Evolutionary conservation across 1,140 invertebrate species (phyloP), one percentile per base, ranked within the genome.

Genomic region (Maniola jurtina): DNA sequence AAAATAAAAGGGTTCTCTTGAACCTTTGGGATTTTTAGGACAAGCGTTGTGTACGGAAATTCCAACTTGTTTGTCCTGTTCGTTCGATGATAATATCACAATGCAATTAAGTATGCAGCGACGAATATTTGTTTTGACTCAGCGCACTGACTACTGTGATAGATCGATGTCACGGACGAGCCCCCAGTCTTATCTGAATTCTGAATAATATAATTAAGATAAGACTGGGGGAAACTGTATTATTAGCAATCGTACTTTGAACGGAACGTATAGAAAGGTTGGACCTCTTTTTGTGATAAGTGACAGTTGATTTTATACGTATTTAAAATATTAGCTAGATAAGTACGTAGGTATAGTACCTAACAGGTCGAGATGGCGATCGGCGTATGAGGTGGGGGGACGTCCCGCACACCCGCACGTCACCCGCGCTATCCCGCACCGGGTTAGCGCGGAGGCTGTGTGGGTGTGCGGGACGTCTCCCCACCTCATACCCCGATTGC

Each of bases 151-250:
- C 38, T 38, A 7, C 38, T 55, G 56, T 71, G 72, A 80, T 78
- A 73, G 73, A 82, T 77, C 75, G 75, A 81, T 82, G 84, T 88
- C 86, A 88, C 67, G 86, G 86, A 83, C 86, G 84, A 88, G 86
- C 86, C 85, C 84, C 83, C 80, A 50, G n/a, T 57, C 35, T 84
- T 84, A 86, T 86, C 80, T 68, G 48, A 66, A 45, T 62, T 52
- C 48, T 61, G 25, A 60, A 36, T 25, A 50, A 56, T 25, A 25
- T 25, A 25, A 25, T 25, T 25, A 25, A 25, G 25, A 25, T 25
- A 25, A 25, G 25, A 25, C 25, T 25, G 25, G 25, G 25, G 25
- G 13, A 42, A 58, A 60, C 13, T 15, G 13, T 45, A 64, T 64
- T 57, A 61, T 61, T 56, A 61, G 33, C 38, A 42, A 25, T 14